A percentile compares a stretch with the other conserved stretches of the same genome.
phyloP scores from a whole-genome alignment of 2,888 invertebrate species.

The Calephelis perditalis region DNA sequence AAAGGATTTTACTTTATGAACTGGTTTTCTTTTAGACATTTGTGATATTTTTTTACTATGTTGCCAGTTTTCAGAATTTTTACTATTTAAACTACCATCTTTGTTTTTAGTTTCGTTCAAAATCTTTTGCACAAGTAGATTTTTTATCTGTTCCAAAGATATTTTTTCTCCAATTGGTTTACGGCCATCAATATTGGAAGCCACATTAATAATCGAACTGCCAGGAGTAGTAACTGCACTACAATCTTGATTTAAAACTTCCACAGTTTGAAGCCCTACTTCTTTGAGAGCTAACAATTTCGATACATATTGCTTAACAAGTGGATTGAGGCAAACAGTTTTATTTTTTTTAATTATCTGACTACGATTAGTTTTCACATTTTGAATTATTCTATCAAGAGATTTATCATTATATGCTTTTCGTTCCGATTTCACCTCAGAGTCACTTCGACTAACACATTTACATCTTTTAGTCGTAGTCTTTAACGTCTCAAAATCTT shows the following conservation, averaged over 20 bases:
- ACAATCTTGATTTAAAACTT: conserved; percentile 64
- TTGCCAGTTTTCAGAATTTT: conserved; percentile 25
- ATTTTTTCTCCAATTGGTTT: conserved; percentile 43
- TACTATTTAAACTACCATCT: conserved; percentile 15
- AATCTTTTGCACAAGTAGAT: conserved; percentile 47
- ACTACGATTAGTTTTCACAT: background rate
- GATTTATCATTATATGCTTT: conserved; percentile 17
- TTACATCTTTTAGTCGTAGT: conserved; percentile 24
- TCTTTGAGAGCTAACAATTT: conserved; percentile 56
- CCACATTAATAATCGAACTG: conserved; percentile 62
- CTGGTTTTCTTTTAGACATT: conserved; percentile 39
- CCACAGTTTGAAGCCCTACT: conserved; percentile 56
- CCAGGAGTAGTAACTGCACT: conserved; percentile 66
- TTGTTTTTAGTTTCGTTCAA: conserved; percentile 35
- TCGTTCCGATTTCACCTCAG: conserved; percentile 24
- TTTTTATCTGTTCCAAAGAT: conserved; percentile 59
- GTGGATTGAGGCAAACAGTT: conserved; percentile 43
- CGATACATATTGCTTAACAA: conserved; percentile 59
- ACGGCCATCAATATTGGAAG: conserved; percentile 43
- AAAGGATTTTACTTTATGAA: conserved; percentile 65
- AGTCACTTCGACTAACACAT: conserved; percentile 31
- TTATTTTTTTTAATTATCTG: conserved; percentile 24
- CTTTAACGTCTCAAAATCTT: conserved; percentile 24
- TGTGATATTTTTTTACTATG: conserved; percentile 28
- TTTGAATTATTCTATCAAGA: background rate